Conservation (phyloP, 64 coral and sea anemone genomes). For the Dendrophyllia cribrosa region DNA sequence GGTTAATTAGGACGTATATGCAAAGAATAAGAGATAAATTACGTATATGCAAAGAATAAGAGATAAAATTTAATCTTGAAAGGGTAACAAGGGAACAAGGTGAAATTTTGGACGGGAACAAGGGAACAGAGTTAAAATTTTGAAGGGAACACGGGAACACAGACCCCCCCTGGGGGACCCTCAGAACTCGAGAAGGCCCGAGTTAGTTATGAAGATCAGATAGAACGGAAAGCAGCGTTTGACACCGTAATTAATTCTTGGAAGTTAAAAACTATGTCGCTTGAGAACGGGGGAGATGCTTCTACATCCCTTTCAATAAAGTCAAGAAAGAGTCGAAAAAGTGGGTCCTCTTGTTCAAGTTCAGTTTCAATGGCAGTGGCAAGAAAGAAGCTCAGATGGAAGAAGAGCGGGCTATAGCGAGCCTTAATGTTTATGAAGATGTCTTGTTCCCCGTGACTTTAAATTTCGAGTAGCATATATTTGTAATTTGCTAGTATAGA, state of each 20-base stretch:
- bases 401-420: constrained; percentile 16
- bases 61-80: too few relatives aligned
- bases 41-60: too few relatives aligned
- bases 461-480: background rate
- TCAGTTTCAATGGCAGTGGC: background rate
- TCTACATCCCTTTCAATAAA: background rate
- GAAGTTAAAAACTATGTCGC: background rate
- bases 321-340: background rate
- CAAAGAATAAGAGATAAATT: too few relatives aligned
- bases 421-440: background rate
- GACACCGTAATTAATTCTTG: background rate
- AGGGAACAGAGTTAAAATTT: too few relatives aligned
- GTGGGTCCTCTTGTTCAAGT: background rate
- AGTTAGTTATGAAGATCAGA: background rate
- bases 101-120: too few relatives aligned
- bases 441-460: background rate
- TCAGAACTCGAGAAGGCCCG: background rate
- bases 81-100: too few relatives aligned
- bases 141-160: too few relatives aligned
- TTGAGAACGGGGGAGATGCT: background rate
- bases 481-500: background rate
- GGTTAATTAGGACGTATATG: too few relatives aligned
- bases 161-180: too few relatives aligned
- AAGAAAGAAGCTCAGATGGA: background rate
- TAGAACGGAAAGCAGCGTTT: background rate